These are phyloP conservation scores for Thymelicus sylvestris DNA, from an alignment of 2,888 invertebrate genomes.

Conservation along the genomic window DNA sequence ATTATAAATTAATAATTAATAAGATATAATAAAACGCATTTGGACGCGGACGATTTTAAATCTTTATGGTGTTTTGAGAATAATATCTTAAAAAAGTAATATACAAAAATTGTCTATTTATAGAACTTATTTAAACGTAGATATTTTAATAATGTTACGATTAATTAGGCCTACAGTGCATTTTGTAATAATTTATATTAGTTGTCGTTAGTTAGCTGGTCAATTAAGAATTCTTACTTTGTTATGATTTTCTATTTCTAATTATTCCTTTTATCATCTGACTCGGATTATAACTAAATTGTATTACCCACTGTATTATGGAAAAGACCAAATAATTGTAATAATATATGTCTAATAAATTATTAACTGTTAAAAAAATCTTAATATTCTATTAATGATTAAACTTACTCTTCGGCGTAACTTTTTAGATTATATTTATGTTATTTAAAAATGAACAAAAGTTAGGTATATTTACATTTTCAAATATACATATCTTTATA, in stretches of 20 bases:
- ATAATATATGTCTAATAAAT: not conserved
- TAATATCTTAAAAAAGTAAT: slow-evolving; percentile 9
- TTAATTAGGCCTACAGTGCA: slow-evolving; percentile 29
- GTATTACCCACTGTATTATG: not conserved
- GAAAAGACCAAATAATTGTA: not conserved
- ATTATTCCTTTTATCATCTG: not conserved
- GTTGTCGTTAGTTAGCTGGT: slow-evolving; percentile 26
- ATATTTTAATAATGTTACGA: slow-evolving; percentile 8
- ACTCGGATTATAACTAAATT: not conserved
- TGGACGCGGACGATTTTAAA: slow-evolving; percentile 45
- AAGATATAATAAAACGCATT: slow-evolving; percentile 42
- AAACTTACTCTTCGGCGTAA: slow-evolving; percentile 1
- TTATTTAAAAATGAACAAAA: not conserved
- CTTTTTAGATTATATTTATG: not conserved
- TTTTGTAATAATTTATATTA: slow-evolving; percentile 14
- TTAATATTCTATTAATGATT: not conserved
- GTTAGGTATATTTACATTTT: not conserved
- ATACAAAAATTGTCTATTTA: slow-evolving; percentile 9
- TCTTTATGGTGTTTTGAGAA: slow-evolving; percentile 40
- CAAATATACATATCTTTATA: not conserved
- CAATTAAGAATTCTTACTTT: not conserved
- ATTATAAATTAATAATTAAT: slow-evolving; percentile 9
- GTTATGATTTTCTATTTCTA: not conserved
- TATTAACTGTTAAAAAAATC: not conserved
- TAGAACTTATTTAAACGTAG: slow-evolving; percentile 24